Conservation (phyloP, 2,113 vertebrate species). For the Chloroceryle aenea region DNA sequence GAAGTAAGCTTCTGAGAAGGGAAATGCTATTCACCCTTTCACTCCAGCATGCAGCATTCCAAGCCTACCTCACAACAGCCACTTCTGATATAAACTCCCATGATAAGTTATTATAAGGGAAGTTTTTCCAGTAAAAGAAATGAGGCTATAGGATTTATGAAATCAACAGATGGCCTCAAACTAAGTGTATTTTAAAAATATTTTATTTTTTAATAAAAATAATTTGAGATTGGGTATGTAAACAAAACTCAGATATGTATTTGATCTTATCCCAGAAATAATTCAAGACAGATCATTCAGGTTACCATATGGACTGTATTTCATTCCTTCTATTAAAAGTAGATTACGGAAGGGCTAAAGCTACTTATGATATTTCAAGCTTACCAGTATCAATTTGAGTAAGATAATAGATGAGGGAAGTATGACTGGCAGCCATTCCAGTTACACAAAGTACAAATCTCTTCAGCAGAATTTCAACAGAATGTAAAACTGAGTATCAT, state of each 20-base stretch:
- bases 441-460: constrained; percentile 43
- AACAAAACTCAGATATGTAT: constrained; percentile 56
- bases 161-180: constrained; percentile 58
- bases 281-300: constrained; percentile 48
- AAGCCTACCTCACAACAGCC: neutral
- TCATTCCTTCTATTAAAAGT: constrained; percentile 60
- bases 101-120: neutral
- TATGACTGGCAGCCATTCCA: constrained; percentile 57
- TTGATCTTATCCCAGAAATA: constrained; percentile 55
- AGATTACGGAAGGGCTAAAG: constrained; percentile 61
- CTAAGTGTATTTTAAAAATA: constrained; percentile 67
- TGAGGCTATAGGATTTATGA: neutral
- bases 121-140: neutral
- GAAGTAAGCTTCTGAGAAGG: neutral
- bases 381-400: constrained; percentile 65
- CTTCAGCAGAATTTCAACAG: constrained; percentile 40
- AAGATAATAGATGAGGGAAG: constrained; percentile 50
- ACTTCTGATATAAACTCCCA: neutral
- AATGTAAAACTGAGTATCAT: neutral
- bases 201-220: constrained; percentile 68
- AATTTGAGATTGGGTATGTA: constrained; percentile 36
- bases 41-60: neutral
- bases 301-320: constrained; percentile 62
- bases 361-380: constrained; percentile 61
- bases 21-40: neutral